Conservation (phyloP, 2,888 invertebrate genomes). For the Creontiades dilutus region DNA sequence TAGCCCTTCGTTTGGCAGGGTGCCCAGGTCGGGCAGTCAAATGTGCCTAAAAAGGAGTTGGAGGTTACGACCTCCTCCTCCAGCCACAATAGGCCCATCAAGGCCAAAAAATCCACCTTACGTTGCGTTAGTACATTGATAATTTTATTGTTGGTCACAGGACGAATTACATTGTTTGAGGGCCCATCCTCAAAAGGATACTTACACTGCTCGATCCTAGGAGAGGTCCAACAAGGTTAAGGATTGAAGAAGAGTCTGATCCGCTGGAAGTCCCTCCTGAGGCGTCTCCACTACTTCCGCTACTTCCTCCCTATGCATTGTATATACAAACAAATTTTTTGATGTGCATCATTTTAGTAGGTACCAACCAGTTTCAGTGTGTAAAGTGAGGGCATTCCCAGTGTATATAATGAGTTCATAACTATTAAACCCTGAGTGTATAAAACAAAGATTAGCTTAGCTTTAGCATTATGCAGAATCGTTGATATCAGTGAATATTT, state of each 20-base stretch:
- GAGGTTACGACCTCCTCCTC: no score
- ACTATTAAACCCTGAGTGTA: neutral
- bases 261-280: slow-evolving; percentile 72
- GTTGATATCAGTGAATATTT: no score
- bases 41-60: no score
- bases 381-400: neutral
- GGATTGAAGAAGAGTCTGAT: slow-evolving; percentile 75
- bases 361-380: neutral
- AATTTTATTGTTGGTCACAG: no score
- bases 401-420: neutral
- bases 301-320: neutral
- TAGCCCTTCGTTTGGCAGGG: no score
- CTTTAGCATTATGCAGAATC: neutral
- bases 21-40: no score
- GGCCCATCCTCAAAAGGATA: neutral
- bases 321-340: neutral
- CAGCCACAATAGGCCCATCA: no score
- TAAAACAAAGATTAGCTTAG: neutral
- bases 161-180: no score
- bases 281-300: slow-evolving; percentile 48
- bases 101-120: no score
- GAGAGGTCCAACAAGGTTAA: slow-evolving; percentile 75
- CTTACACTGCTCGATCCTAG: slow-evolving; percentile 76
- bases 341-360: neutral
- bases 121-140: no score